Base-by-base conservation (phyloP, 2,797 vertebrate genomes). In the Phoeniculus purpureus region DNA sequence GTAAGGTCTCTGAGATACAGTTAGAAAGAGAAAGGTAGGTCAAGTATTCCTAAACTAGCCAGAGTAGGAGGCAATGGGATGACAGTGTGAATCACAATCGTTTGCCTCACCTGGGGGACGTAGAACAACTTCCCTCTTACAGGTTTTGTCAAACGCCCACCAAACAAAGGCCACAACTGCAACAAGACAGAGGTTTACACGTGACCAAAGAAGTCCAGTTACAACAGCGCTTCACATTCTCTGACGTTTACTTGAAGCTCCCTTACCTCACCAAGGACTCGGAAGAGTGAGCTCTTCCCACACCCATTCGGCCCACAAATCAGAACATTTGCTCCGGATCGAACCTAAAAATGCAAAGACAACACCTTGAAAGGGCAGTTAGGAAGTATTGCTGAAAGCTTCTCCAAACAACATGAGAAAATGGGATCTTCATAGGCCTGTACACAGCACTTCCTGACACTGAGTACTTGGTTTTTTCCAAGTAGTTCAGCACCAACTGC, bases 241-340 rank as follows among this genome's bases (percentile, higher is more conserved):
- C 31, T 12, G 4, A 7, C 0, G 0, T 23, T 50, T 75, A 29
- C 27, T 68, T 52, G 1, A 19, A 47, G 21, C 9, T 84, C 21
- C 89, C 96, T 97, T 92, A 99, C 99, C 98, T 99, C 99, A 96
- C 99, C 99, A 50, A 99, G 98, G 48, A 99, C 98, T 97, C 99
- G 98, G 90, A 99, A 99, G 55, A 99, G 98, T 15, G 99, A 99
- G 95, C 99, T 99, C 96, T 99, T 99, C 75, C 99, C 99, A 97
- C 99, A 99, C 9, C 99, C 99, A 47, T 99, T 99, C 85, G 99
- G 99, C 77, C 99, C 99, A 98, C 99, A 99, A 31, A 99, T 98
- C n/a, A 99, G 97, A 94, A 99, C 99, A 34, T 99, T 99, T 90
- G 98, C 98, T 32, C 99, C 99, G 67, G 99, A 99, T 59, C 80